A percentile compares a stretch with the other conserved stretches of the same genome.
These are phyloP conservation scores for Anthopleura xanthogrammica DNA, from an alignment of 92 coral and sea anemone species.

Conservation along the genomic window DNA sequence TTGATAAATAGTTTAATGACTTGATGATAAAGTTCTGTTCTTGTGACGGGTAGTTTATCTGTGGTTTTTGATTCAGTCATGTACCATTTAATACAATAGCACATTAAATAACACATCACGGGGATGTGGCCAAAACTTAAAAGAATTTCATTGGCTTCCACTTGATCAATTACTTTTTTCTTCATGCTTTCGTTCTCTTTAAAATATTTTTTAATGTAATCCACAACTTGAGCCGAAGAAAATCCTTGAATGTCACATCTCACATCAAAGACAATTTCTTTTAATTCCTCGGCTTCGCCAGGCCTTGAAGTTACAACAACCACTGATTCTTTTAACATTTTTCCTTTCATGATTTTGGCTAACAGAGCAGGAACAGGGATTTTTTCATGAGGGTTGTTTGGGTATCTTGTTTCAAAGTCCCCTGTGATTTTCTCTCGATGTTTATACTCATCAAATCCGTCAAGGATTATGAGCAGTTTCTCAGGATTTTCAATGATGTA, in stretches of 20 bases:
- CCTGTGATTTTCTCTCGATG: background rate
- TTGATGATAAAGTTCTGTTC: background rate
- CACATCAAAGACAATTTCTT: background rate
- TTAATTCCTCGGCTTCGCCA: background rate
- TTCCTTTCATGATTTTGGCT: conserved; percentile 7
- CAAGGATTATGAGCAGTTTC: conserved; percentile 33
- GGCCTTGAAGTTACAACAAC: background rate
- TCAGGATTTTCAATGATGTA: background rate
- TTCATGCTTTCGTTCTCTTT: too few species aligned
- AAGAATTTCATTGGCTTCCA: background rate
- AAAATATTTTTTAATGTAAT: background rate
- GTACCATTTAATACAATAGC: background rate
- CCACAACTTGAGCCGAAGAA: background rate
- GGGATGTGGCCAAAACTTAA: background rate
- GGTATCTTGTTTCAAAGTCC: background rate
- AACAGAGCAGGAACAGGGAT: conserved; percentile 39
- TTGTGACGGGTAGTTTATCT: too few species aligned
- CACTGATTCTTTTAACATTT: background rate
- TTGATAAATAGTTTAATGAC: background rate
- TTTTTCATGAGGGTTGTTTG: conserved; percentile 9
- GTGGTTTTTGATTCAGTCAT: background rate
- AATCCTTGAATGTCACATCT: background rate
- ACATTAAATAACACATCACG: background rate
- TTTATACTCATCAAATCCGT: conserved; percentile 48
- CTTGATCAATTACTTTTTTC: too few species aligned